phyloP scores from a whole-genome alignment of 2,113 vertebrate species.

The Myiozetetes cayanensis region DNA sequence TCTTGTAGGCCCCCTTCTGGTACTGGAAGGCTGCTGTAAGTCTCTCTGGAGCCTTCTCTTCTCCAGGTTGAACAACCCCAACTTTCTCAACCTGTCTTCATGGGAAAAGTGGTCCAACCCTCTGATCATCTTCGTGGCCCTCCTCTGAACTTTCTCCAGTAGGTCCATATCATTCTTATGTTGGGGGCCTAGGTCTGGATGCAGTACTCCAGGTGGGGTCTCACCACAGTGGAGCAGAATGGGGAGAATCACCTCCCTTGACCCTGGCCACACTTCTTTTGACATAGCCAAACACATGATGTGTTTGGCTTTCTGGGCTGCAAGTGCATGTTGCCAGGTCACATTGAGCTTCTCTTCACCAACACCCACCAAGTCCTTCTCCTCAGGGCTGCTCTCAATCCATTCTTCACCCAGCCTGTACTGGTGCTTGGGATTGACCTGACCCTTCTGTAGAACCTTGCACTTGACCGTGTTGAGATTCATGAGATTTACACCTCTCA shows the following conservation, averaged over 20 bases:
- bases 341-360: not conserved
- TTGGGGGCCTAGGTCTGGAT: not conserved
- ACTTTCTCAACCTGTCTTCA: not conserved
- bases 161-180: not conserved
- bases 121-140: rapidly evolving
- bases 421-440: not conserved
- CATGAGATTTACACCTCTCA: not conserved
- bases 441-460: not conserved
- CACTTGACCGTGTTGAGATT: not conserved
- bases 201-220: not conserved
- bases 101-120: not conserved
- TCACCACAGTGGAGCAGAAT: not conserved
- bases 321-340: not conserved
- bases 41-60: not conserved
- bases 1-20: not conserved
- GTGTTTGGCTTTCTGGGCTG: not conserved
- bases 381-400: not conserved
- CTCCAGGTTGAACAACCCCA: not conserved
- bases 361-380: not conserved
- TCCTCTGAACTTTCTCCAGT: not conserved
- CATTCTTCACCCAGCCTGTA: not conserved
- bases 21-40: not conserved
- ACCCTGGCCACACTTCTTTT: not conserved
- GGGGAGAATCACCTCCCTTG: not conserved
- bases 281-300: not conserved